Base-by-base conservation (phyloP, 1,140 invertebrate species). In the Plectus sambesii region DNA sequence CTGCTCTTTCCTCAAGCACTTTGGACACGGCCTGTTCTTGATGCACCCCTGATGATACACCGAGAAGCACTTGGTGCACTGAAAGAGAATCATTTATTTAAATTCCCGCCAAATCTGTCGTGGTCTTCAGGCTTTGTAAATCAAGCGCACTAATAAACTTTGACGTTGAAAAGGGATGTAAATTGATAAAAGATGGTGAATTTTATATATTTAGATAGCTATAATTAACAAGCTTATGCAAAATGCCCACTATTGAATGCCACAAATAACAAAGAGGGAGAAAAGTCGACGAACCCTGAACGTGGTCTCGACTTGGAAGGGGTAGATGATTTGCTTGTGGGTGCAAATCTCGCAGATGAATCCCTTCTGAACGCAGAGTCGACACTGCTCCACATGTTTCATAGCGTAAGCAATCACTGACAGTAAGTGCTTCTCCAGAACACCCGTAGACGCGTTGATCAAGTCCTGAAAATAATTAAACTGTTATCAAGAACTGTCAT, bases 311-410 rank as follows among this genome's bases (percentile, higher is more conserved):
- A 68, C 43, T 44, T 73, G 65, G 60, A 73, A 73, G 6, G 72
- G 69, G 54, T 71, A 73, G 48, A 73, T 72, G 42, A 72, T 68
- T 37, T 70, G 61, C 6, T 59, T 47, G 22, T 58, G 61, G 24
- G 61, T 54, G 47, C 72, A 73, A 12, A 73, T 56, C 56, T 73
- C 71, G 61, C 72, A 73, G 23, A 70, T 63, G 51, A 72, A 73
- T 1, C 71, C 72, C 49, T 73, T 72, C 53, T 69, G 63, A 36
- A 62, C 58, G 54, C 72, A 73, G 5, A 72, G 55, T 3, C 43
- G 37, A 53, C 71, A 73, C 19, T 55, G 47, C 45, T 72, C 66
- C 5, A 73, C 69, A 60, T 73, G 72, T 25, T 59, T 62, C 0
- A 55, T 59, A 17, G 69, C 68, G 56, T 69, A 70, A 44, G 62